Conservation (phyloP, 1,140 invertebrate species). For the Pseudomyrmex dendroicus region DNA sequence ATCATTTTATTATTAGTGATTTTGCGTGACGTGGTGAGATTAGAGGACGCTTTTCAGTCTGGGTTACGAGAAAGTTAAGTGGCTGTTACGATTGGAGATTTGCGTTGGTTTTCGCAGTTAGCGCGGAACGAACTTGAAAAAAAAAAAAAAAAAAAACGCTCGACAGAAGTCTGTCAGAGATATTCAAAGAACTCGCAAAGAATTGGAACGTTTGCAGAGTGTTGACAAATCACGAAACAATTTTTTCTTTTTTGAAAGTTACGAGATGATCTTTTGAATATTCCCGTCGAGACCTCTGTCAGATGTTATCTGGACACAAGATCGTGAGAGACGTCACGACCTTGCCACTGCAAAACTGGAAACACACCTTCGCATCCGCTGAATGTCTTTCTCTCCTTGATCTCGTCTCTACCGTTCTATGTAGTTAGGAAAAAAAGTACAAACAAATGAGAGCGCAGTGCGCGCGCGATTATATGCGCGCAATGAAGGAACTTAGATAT, state of each 20-base stretch:
- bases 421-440: slow-evolving; percentile 29
- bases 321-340: neutral
- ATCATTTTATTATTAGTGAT: slow-evolving; percentile 9
- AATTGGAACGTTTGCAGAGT: neutral
- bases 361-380: neutral
- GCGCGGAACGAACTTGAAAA: neutral
- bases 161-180: neutral
- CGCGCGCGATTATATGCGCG: slow-evolving; percentile 40
- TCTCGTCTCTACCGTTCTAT: neutral
- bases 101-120: slow-evolving; percentile 1
- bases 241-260: no score
- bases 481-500: slow-evolving; percentile 63
- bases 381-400: slow-evolving; percentile 40
- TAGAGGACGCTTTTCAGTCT: slow-evolving; percentile 41
- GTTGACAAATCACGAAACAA: neutral
- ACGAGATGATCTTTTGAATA: no score
- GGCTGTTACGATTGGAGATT: slow-evolving; percentile 20
- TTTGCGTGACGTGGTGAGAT: slow-evolving; percentile 29
- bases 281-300: neutral
- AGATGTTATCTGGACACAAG: neutral
- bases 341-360: neutral
- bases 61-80: slow-evolving; percentile 43
- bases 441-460: slow-evolving; percentile 23
- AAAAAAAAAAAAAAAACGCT: slow-evolving; percentile 17
- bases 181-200: neutral